Base-by-base conservation (phyloP, 2,113 vertebrate species). In the Oncorhynchus masou region DNA sequence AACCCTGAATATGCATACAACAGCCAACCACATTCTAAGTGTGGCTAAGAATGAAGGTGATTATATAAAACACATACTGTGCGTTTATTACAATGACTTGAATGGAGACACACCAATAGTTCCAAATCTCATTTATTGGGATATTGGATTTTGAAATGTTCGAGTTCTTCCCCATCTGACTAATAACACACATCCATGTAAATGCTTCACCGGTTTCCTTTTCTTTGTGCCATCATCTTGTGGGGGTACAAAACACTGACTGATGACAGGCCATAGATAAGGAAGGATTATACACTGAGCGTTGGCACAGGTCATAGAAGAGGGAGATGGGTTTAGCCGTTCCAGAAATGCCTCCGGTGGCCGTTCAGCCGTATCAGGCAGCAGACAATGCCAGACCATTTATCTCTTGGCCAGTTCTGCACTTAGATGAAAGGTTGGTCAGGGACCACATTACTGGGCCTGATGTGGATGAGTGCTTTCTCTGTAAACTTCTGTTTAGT, bases 331-430 rank as follows among this genome's bases (percentile, higher is more conserved):
- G 31, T 54, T 59, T 65, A 51, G 71, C 13, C 54, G 7, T 24
- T 48, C 34, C 16, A 79, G 57, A 71, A 54, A 76, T 69, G 39
- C 48, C 59, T 60, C 68, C 74, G n/a, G 27, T 82, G 45, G 45
- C 51, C 19, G 39, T 59, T 79, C 70, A 75, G 69, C 22, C 12
- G 19, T 31, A 24, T 24, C 62, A 25, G 2, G 16, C 29, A 34
- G 16, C 70, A 74, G 54, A 78, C 78, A 78, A 76, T 22, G 49
- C 64, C 70, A 62, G 62, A 81, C 86, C 82, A 89, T 88, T 86
- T 64, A 24, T 57, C 77, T 78, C 67, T 59, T 54, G 49, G 79
- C 82, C 79, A 60, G 71, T 66, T 48, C 31, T 29, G 48, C 29
- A 1, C 4, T 34, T 34, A 6, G 15, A 16, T n/a, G 16, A 29